These are phyloP conservation scores for Megalops cyprinoides DNA, from an alignment of 2,797 vertebrate genomes.

Conservation along the genomic window DNA sequence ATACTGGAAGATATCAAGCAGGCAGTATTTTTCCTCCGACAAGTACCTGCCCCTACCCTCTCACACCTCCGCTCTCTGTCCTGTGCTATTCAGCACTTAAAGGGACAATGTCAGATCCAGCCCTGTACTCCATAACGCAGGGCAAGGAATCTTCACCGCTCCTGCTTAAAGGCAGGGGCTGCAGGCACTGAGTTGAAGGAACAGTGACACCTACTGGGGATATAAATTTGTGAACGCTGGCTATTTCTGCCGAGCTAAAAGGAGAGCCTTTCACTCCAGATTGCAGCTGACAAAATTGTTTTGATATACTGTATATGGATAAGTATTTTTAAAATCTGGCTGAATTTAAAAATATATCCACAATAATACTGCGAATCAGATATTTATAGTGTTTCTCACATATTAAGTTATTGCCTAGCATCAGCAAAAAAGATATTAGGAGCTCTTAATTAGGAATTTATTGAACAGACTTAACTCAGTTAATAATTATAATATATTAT, in stretches of 20 bases:
- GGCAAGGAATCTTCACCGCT: background rate
- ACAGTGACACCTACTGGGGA: conserved; percentile 31
- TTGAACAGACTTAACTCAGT: too few species aligned
- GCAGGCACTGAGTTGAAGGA: background rate
- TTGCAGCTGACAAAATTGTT: too few species aligned
- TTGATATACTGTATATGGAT: too few species aligned
- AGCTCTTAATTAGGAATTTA: too few species aligned
- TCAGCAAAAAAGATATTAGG: too few species aligned
- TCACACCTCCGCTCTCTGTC: background rate
- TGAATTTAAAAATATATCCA: too few species aligned
- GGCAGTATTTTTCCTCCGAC: conserved; percentile 11
- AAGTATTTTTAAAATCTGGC: too few species aligned
- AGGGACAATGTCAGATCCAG: background rate
- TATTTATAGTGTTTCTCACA: too few species aligned
- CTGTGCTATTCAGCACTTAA: background rate
- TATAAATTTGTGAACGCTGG: background rate
- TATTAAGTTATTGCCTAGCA: too few species aligned
- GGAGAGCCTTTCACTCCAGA: background rate
- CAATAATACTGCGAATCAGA: too few species aligned
- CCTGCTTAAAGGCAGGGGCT: background rate
- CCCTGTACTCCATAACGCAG: background rate
- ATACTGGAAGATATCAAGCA: conserved; percentile 10
- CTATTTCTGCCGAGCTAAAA: background rate
- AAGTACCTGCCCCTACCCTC: background rate
- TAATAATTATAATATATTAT: too few species aligned